Conservation (phyloP, 2,888 invertebrate genomes). For the Cheilosia soror region DNA sequence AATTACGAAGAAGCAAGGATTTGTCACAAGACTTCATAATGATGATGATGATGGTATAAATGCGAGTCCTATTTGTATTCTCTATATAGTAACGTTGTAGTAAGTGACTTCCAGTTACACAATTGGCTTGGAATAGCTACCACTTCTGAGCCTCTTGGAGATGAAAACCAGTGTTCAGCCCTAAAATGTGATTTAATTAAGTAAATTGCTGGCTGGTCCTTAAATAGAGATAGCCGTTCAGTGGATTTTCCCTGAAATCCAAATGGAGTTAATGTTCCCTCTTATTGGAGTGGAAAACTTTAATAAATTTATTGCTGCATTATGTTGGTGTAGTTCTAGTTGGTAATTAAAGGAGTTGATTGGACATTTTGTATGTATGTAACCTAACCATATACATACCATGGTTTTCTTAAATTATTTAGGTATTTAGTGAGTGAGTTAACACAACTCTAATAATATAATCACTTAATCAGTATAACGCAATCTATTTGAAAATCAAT, state of each 20-base stretch:
- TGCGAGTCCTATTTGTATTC: conserved; percentile 11
- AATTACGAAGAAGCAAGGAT: conserved; percentile 38
- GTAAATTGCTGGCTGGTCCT: conserved; percentile 27
- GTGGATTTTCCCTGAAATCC: conserved; percentile 23
- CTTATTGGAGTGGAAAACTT: not conserved
- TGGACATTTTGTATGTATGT: not conserved
- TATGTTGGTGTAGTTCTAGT: not conserved
- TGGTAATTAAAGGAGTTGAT: no score
- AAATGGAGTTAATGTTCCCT: conserved; percentile 22
- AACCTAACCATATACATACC: no score
- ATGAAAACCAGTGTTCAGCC: conserved; percentile 21
- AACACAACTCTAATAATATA: no score
- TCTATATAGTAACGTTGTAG: conserved; percentile 5
- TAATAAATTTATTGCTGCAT: conserved; percentile 20
- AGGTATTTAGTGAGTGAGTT: no score
- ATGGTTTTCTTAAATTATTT: no score
- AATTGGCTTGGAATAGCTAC: conserved; percentile 30
- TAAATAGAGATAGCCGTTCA: conserved; percentile 22
- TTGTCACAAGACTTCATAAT: conserved; percentile 38
- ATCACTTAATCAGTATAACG: no score
- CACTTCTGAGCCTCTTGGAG: conserved; percentile 3
- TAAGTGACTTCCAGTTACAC: conserved; percentile 17
- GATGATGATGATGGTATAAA: conserved; percentile 23
- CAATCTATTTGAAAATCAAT: no score
- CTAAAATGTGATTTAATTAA: conserved; percentile 32